A percentile compares a stretch with the other conserved stretches of the same genome.
phyloP scores from a whole-genome alignment of 2,888 invertebrate species.

The Endotricha flammealis region DNA sequence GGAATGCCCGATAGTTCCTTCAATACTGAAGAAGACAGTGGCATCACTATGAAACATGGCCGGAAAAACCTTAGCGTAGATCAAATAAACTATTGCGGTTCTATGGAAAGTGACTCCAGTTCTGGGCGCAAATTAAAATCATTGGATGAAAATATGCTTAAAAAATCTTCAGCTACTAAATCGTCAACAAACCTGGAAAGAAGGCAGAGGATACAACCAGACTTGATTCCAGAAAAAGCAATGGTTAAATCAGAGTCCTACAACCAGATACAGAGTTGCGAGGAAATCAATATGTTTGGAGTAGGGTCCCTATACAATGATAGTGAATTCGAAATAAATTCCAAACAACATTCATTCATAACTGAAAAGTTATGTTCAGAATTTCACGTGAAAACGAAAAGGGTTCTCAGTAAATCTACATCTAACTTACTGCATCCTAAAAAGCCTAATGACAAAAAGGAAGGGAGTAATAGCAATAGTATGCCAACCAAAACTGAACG shows the following conservation, averaged over 20 bases:
- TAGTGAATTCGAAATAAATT: slow-evolving; percentile 75
- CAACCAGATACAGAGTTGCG: slow-evolving; percentile 74
- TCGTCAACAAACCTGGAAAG: slow-evolving; percentile 69
- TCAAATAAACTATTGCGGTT: slow-evolving; percentile 73
- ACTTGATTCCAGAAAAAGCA: slow-evolving; percentile 71
- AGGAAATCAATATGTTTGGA: slow-evolving; percentile 76
- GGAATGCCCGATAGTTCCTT: slow-evolving; percentile 68
- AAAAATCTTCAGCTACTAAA: slow-evolving; percentile 65
- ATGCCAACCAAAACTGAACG: slow-evolving; percentile 73
- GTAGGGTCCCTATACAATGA: slow-evolving; percentile 76
- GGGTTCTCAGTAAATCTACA: slow-evolving; percentile 80
- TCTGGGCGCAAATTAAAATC: slow-evolving; percentile 71
- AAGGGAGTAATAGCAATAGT: slow-evolving; percentile 68
- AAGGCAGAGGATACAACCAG: slow-evolving; percentile 73
- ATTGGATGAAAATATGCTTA: slow-evolving; percentile 70
- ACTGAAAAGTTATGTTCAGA: slow-evolving; percentile 84
- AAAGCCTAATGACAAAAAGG: slow-evolving; percentile 71
- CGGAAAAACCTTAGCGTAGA: slow-evolving; percentile 72
- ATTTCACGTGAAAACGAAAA: slow-evolving; percentile 84
- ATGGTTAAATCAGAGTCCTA: slow-evolving; percentile 71
- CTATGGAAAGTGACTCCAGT: slow-evolving; percentile 72
- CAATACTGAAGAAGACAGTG: slow-evolving; percentile 51
- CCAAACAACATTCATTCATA: slow-evolving; percentile 80
- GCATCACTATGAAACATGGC: slow-evolving; percentile 67
- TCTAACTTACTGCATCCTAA: slow-evolving; percentile 80